Evolutionary conservation across 2,888 invertebrate genomes (phyloP).

Genomic region (Tetrapedia diversipes): DNA sequence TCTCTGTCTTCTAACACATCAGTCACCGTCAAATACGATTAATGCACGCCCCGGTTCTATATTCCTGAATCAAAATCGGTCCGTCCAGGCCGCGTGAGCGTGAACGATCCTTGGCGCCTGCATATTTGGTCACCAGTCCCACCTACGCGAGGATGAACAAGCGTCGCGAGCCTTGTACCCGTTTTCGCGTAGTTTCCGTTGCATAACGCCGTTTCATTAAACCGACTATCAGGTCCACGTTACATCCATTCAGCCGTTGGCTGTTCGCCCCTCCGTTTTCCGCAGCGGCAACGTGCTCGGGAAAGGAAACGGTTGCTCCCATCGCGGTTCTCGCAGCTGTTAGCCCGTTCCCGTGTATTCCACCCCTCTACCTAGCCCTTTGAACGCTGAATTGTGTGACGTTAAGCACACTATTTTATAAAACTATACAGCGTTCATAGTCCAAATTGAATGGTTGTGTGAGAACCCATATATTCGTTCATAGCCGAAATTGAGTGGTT

Average conservation of each 20-base stretch:
- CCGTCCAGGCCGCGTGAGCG: slow-evolving; percentile 15
- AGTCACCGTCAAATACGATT: neutral
- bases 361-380: slow-evolving; percentile 16
- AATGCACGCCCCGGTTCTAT: too few species aligned
- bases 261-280: slow-evolving; percentile 27
- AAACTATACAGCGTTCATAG: too few species aligned
- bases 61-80: neutral
- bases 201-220: slow-evolving; percentile 74
- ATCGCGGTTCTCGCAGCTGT: slow-evolving; percentile 37
- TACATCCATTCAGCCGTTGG: slow-evolving; percentile 56
- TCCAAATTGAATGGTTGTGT: too few species aligned
- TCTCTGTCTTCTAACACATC: neutral
- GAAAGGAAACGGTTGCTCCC: slow-evolving; percentile 51
- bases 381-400: too few species aligned
- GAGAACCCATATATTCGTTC: too few species aligned
- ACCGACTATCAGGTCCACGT: slow-evolving; percentile 65
- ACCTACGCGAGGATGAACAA: slow-evolving; percentile 58
- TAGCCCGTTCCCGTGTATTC: slow-evolving; percentile 12
- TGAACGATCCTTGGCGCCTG: slow-evolving; percentile 46
- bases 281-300: slow-evolving; percentile 27
- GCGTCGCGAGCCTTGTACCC: slow-evolving; percentile 74
- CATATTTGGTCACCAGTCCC: slow-evolving; percentile 62
- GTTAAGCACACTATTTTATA: too few species aligned
- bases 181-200: slow-evolving; percentile 70
- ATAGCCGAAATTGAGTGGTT: too few species aligned